Percentiles rank a stretch among this genome's conserved stretches.
These are phyloP conservation scores for Pandemis cinnamomeana DNA, from an alignment of 2,888 invertebrate genomes.

Conservation along the genomic window DNA sequence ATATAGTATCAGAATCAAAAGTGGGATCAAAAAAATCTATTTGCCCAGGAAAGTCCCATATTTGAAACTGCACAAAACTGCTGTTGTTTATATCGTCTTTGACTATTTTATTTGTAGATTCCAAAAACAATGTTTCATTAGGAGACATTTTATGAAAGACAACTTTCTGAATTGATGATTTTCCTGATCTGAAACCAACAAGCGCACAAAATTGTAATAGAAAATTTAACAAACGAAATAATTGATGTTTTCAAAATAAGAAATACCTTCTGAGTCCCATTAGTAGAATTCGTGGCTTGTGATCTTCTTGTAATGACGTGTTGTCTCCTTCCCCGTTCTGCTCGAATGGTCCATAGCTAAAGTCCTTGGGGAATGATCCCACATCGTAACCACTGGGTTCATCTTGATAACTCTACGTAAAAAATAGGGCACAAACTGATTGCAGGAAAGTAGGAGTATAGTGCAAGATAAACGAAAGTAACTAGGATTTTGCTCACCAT, in stretches of 20 bases:
- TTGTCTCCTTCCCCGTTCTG: slow-evolving; percentile 89
- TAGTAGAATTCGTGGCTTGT: slow-evolving; percentile 96
- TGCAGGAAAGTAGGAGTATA: slow-evolving; percentile 18
- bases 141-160: slow-evolving; percentile 99
- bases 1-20: slow-evolving; percentile 98
- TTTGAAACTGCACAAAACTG: slow-evolving; percentile 99
- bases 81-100: slow-evolving; percentile 98
- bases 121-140: slow-evolving; percentile 98
- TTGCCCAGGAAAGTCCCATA: slow-evolving; percentile 99
- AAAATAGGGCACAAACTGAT: slow-evolving; percentile 10
- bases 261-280: slow-evolving; percentile 96
- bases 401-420: slow-evolving; percentile 82
- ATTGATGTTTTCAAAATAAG: not conserved
- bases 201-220: not conserved
- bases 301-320: slow-evolving; percentile 87
- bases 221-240: not conserved
- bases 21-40: slow-evolving; percentile 98
- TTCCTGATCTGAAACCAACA: slow-evolving; percentile 92
- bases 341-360: slow-evolving; percentile 95
- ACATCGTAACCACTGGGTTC: slow-evolving; percentile 81
- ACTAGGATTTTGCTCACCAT: slow-evolving; percentile 32
- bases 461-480: slow-evolving; percentile 29
- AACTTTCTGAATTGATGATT: slow-evolving; percentile 99
- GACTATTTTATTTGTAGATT: slow-evolving; percentile 99
- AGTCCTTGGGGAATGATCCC: slow-evolving; percentile 94